Evolutionary conservation across 1,140 invertebrate species (phyloP), one percentile per base, ranked within the genome.

Genomic region (Sinonovacula constricta): DNA sequence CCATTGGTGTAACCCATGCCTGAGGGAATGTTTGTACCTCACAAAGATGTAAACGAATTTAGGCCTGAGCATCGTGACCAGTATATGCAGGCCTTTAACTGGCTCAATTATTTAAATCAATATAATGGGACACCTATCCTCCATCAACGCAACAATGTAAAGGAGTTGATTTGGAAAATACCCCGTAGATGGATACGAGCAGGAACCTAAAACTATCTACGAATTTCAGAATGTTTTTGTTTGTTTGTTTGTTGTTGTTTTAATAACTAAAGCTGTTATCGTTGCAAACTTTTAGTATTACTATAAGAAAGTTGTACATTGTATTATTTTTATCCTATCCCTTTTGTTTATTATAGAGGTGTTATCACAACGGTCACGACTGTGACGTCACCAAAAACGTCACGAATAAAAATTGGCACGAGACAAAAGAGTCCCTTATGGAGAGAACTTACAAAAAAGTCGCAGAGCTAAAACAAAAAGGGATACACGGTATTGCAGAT

Each of bases 301-400:
- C n/a, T n/a, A n/a, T n/a, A n/a, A n/a, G n/a, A n/a, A n/a, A n/a
- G n/a, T n/a, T n/a, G n/a, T n/a, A n/a, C n/a, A n/a, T n/a, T n/a
- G n/a, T n/a, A n/a, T n/a, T n/a, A n/a, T n/a, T n/a, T n/a, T n/a
- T n/a, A n/a, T n/a, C n/a, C n/a, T n/a, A n/a, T 57, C 22, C 28
- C n/a, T n/a, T n/a, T n/a, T n/a, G n/a, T n/a, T 62, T 71, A 34
- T 80, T 83, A 18, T 65, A 81, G 1, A 71, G 82, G 7, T 83
- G 82, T 62, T 79, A 72, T 63, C 80, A 54, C 36, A 76, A 82
- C 53, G 76, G 76, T 0, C 76, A 84, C 57, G 18, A 67, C n/a
- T 79, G 80, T 56, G 39, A 34, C 1, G 5, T 78, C 15, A 72
- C 69, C 1, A 60, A 49, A 59, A 18, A 56, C 18, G 31, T 70